These are phyloP conservation scores for Micronycteris hirsuta DNA, from an alignment of 2,113 vertebrate genomes.

Conservation along the genomic window DNA sequence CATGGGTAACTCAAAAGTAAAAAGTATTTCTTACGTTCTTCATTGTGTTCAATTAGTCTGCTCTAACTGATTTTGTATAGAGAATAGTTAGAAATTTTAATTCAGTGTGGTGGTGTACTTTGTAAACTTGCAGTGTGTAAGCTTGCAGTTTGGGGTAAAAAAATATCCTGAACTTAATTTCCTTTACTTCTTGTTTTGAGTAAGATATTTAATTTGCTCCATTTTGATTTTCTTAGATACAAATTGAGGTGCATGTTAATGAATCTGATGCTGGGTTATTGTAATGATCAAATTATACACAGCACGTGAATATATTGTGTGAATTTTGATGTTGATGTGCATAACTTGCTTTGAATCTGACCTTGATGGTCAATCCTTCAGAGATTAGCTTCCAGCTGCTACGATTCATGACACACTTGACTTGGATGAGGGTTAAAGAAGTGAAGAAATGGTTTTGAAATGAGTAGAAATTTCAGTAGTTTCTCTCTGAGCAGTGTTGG, in stretches of 20 bases:
- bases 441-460: conserved; percentile 38
- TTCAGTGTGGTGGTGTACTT: background rate
- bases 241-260: background rate
- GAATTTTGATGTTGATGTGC: background rate
- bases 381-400: background rate
- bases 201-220: background rate
- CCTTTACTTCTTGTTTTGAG: background rate
- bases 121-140: background rate
- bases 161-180: background rate
- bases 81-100: background rate
- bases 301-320: background rate
- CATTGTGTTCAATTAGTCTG: background rate
- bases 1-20: background rate
- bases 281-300: background rate
- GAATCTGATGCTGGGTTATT: background rate
- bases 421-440: background rate
- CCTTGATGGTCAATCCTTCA: background rate
- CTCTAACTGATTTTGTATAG: background rate
- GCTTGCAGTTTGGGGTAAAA: background rate
- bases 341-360: background rate
- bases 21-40: background rate
- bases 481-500: background rate
- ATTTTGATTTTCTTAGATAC: background rate
- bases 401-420: background rate
- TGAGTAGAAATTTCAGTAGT: conserved; percentile 39